These are phyloP conservation scores for Elysia chlorotica DNA, from an alignment of 1,140 invertebrate species.

Conservation along the genomic window DNA sequence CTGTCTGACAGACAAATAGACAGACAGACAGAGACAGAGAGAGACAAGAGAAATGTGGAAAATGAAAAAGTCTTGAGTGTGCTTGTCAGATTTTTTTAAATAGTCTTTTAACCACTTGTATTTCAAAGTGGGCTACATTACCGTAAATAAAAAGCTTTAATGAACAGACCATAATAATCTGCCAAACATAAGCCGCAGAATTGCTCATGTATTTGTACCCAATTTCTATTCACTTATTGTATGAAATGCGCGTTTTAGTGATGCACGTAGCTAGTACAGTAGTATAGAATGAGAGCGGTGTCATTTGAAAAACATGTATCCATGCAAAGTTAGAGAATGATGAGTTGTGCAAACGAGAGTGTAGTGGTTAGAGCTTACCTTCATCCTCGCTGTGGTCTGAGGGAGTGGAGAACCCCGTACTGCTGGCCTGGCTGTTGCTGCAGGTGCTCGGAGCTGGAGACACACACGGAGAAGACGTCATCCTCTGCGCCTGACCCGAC, in stretches of 20 bases:
- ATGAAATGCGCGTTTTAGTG: no score
- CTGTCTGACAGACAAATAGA: not conserved
- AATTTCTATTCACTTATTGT: no score
- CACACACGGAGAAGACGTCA: constrained; percentile 8
- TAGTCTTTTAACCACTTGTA: no score
- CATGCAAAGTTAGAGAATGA: not conserved
- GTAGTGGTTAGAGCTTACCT: not conserved
- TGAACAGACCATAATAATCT: no score
- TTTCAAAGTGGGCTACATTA: no score
- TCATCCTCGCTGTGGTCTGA: constrained; percentile 17
- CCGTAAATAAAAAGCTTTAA: no score
- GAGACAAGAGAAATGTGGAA: no score
- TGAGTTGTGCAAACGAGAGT: not conserved
- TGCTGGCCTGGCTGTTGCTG: constrained; percentile 6
- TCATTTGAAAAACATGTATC: not conserved
- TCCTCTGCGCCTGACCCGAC: not conserved
- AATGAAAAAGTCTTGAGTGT: no score
- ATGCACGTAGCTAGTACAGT: not conserved
- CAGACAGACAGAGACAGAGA: not conserved
- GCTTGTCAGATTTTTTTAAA: no score
- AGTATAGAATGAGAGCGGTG: not conserved
- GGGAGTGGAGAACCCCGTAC: not conserved
- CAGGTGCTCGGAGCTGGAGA: constrained; percentile 33
- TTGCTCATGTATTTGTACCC: no score
- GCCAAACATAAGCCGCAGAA: no score